Percentiles rank a stretch among this genome's conserved stretches.
phyloP scores from a whole-genome alignment of 2,797 vertebrate species.

The Urocyon cinereoargenteus region DNA sequence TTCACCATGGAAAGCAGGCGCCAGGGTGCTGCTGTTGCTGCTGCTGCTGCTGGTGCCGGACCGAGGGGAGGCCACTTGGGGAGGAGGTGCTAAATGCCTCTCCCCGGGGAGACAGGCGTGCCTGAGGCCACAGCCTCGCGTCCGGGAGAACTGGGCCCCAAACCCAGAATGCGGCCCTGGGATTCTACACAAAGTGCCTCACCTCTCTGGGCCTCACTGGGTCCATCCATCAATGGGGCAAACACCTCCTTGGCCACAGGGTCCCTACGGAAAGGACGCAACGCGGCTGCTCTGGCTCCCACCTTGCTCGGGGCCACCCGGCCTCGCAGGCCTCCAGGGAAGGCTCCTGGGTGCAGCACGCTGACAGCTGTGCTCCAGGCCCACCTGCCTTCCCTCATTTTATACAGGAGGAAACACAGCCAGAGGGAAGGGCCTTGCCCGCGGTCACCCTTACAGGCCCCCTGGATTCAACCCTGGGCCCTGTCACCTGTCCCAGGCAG shows the following conservation, averaged over 20 bases:
- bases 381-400: not conserved
- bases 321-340: not conserved
- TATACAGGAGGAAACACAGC: not conserved
- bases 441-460: not conserved
- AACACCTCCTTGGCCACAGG: accelerated
- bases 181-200: not conserved
- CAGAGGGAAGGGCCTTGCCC: too few relatives aligned
- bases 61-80: too few relatives aligned
- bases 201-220: not conserved
- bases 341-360: accelerated
- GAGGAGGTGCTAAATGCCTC: not conserved
- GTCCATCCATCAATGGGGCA: accelerated
- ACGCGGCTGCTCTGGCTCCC: not conserved
- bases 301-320: accelerated
- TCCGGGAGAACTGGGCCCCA: not conserved
- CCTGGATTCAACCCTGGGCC: too few relatives aligned
- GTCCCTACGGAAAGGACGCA: accelerated
- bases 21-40: too few relatives aligned
- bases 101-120: accelerated
- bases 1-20: not conserved
- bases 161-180: not conserved
- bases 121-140: not conserved
- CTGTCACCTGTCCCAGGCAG: not conserved
- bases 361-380: not conserved
- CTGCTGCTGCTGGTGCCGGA: not conserved